phyloP scores from a whole-genome alignment of 2,113 vertebrate genomes.

The Ciconia boyciana region DNA sequence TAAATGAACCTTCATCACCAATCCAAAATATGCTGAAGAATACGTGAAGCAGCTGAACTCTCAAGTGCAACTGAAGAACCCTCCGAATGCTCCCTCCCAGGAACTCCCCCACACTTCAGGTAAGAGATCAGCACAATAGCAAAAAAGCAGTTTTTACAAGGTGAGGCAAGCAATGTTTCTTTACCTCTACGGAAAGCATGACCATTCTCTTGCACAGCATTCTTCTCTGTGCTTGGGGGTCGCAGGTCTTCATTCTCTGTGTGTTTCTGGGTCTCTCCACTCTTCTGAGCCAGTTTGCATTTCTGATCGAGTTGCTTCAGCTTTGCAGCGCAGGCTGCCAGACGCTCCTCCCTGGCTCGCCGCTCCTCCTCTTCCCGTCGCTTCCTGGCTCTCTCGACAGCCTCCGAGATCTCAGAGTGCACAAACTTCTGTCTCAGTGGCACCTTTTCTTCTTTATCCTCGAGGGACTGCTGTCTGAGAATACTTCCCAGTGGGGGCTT shows the following conservation, averaged over 20 bases:
- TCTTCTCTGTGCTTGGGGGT: constrained; percentile 77
- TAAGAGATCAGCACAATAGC: neutral
- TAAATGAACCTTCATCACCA: neutral
- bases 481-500: constrained; percentile 55
- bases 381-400: constrained; percentile 89
- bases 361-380: constrained; percentile 94
- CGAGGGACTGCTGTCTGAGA: constrained; percentile 74
- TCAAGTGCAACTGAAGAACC: neutral
- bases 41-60: neutral
- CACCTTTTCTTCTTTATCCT: constrained; percentile 89
- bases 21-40: neutral
- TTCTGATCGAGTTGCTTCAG: constrained; percentile 97
- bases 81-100: neutral
- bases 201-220: constrained; percentile 73
- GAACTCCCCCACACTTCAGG: neutral
- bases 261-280: constrained; percentile 75
- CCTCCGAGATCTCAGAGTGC: constrained; percentile 90
- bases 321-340: constrained; percentile 94
- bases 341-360: constrained; percentile 87
- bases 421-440: constrained; percentile 86
- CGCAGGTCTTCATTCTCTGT: constrained; percentile 68
- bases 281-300: constrained; percentile 80
- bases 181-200: constrained; percentile 82
- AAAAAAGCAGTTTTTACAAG: neutral
- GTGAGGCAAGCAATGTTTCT: neutral